Evolutionary conservation across 2,888 invertebrate species (phyloP).

Genomic region (Metalampra italica): DNA sequence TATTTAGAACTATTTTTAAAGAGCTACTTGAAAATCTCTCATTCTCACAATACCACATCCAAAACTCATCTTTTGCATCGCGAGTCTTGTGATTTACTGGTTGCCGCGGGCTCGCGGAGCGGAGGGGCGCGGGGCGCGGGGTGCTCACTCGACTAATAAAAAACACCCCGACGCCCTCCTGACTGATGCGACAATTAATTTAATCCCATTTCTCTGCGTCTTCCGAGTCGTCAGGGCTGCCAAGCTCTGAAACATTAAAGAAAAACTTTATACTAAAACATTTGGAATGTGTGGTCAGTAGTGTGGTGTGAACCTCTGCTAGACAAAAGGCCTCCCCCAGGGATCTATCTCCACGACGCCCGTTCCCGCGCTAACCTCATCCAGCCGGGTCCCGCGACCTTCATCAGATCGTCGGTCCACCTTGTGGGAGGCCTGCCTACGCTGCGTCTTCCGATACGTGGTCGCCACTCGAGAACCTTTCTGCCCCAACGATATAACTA

Average conservation of each 20-base stretch:
- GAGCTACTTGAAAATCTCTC: no score
- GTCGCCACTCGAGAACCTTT: no score
- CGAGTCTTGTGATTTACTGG: conserved; percentile 63
- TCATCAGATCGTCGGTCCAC: no score
- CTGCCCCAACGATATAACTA: no score
- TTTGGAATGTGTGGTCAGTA: neutral
- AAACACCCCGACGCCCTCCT: conserved; percentile 78
- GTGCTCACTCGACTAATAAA: conserved; percentile 74
- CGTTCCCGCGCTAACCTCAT: no score
- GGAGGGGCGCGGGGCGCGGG: conserved; percentile 25
- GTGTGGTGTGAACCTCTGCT: no score
- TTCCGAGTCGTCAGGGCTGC: conserved; percentile 63
- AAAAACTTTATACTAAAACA: neutral
- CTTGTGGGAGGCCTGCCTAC: no score
- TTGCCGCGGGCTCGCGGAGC: conserved; percentile 15
- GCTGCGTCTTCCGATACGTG: no score
- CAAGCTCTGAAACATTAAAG: conserved; percentile 12
- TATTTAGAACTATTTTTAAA: no score
- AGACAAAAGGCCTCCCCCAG: no score
- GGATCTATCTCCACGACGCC: no score
- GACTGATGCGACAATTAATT: conserved; percentile 79
- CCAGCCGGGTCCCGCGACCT: no score
- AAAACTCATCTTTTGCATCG: conserved; percentile 19
- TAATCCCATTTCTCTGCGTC: conserved; percentile 79
- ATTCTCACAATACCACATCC: conserved; percentile 25